phyloP scores from a whole-genome alignment of 1,140 invertebrate species.

The Mizuhopecten yessoensis region DNA sequence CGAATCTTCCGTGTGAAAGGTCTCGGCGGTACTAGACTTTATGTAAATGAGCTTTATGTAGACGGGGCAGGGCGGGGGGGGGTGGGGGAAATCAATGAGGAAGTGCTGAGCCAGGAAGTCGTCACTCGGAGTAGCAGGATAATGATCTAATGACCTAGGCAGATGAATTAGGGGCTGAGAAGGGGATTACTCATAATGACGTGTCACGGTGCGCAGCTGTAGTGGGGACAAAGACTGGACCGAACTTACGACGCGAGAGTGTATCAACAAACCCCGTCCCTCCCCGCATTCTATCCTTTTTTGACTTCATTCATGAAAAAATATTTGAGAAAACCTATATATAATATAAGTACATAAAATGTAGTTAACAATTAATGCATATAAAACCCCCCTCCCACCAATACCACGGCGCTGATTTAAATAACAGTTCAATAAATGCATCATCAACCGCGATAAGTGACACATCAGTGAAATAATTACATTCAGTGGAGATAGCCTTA shows the following conservation, averaged over 20 bases:
- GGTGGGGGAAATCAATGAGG: no score
- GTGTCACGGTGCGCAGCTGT: not conserved
- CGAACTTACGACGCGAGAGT: not conserved
- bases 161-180: not conserved
- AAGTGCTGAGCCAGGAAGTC: not conserved
- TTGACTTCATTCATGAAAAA: not conserved
- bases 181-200: conserved; percentile 4
- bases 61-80: no score
- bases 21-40: no score
- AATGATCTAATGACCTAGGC: no score
- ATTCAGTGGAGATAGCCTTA: not conserved
- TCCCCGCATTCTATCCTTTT: not conserved
- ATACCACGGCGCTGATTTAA: not conserved
- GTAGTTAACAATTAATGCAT: not conserved
- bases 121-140: not conserved
- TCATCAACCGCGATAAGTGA: not conserved
- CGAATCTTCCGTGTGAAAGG: no score
- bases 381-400: no score
- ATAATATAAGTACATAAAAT: not conserved
- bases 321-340: not conserved
- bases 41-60: no score
- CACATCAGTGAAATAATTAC: not conserved
- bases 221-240: not conserved
- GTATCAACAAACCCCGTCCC: no score
- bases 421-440: not conserved